A percentile compares a stretch with the other conserved stretches of the same genome.
These are phyloP conservation scores for Anoplophora glabripennis DNA, from an alignment of 1,140 invertebrate species.

Conservation along the genomic window DNA sequence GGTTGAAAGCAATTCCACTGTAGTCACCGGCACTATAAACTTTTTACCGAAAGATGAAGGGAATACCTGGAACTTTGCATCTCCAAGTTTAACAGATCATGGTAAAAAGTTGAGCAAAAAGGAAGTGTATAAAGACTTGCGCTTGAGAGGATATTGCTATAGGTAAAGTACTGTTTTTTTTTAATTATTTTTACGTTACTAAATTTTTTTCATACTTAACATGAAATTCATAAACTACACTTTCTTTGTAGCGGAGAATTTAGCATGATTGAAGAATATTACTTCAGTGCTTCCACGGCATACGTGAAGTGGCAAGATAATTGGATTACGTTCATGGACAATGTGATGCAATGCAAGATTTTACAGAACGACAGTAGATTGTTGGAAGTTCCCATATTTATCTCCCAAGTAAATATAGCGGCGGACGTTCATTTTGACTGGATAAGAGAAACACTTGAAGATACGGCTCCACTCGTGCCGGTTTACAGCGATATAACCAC, in stretches of 20 bases:
- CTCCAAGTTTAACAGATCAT: no score
- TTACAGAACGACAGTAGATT: slow-evolving; percentile 68
- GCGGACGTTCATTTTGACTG: slow-evolving; percentile 50
- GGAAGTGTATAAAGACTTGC: slow-evolving; percentile 89
- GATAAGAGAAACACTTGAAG: no score
- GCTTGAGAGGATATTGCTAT: slow-evolving; percentile 89
- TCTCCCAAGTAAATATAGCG: slow-evolving; percentile 77
- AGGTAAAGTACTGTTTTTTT: slow-evolving; percentile 50
- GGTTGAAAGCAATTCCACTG: slow-evolving; percentile 11
- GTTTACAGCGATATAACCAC: no score
- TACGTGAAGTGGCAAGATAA: slow-evolving; percentile 69
- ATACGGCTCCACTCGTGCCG: neutral
- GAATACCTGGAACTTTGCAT: neutral
- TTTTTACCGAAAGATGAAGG: no score
- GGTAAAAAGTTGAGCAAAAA: slow-evolving; percentile 46
- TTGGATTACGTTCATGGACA: slow-evolving; percentile 92
- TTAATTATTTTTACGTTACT: no score
- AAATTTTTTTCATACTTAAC: no score
- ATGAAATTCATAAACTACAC: no score
- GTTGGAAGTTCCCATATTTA: slow-evolving; percentile 78
- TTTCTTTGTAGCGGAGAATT: slow-evolving; percentile 33
- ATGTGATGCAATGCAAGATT: slow-evolving; percentile 84
- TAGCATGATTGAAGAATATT: slow-evolving; percentile 22
- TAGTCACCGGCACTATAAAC: slow-evolving; percentile 9
- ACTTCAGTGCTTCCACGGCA: slow-evolving; percentile 51